Base-by-base conservation (phyloP, 2,113 vertebrate genomes). In the Poecile atricapillus region DNA sequence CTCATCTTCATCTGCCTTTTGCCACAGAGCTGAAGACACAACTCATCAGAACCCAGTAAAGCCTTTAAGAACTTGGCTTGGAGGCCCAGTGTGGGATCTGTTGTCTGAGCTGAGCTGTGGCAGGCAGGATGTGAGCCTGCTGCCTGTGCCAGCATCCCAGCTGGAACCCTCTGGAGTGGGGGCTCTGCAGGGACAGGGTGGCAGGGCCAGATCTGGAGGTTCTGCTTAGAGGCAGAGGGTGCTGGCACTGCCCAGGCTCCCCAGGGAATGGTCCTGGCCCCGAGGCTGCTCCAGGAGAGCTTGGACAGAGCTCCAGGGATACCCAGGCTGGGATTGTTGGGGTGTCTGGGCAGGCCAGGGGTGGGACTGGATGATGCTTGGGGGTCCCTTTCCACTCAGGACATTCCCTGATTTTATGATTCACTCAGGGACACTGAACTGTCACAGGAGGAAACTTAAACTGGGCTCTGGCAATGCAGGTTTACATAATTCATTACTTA, bases 401-500 rank as follows among this genome's bases (percentile, higher is more conserved):
- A 43, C 19, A 8, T 47, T 69, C 70, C 30, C 11, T 49, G 55
- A 27, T 69, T 55, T 30, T 28, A 2, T 69, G 49, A 49, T 56
- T 50, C 46, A 24, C 46, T 31, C 2, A 13, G 67, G 83, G 46
- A 60, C 4, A 0, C 59, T 28, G 28, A 79, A 30, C 25, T 71
- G 83, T 35, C 58, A 16, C 1, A 19, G 43, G 33, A 93, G 55
- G 94, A 96, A 97, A 93, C 82, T 93, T 49, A 91, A 93, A 79
- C 94, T 67, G 62, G 63, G 47, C 79, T 47, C 59, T 83, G 50
- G 56, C 77, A 21, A 44, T 39, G 79, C 30, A 10, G 44, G 31
- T 94, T 58, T 97, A 73, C 85, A 62, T 92, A 95, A 96, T 90
- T 67, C 69, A 92, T 95, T 52, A 15, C 84, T 81, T 8, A 62